phyloP scores from a whole-genome alignment of 2,888 invertebrate species.

The Notodonta ziczac region DNA sequence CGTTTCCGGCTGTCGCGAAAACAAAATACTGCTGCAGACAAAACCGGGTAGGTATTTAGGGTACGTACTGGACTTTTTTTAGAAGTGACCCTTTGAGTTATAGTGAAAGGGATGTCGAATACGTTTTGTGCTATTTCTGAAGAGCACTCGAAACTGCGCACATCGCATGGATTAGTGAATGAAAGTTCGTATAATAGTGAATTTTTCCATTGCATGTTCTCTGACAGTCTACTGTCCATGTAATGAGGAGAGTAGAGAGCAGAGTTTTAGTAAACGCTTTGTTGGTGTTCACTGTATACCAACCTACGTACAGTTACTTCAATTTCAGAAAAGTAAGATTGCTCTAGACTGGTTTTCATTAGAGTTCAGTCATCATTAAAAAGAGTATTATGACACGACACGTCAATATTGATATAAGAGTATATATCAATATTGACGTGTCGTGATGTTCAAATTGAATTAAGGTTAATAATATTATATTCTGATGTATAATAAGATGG shows the following conservation, averaged over 20 bases:
- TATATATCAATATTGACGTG: no score
- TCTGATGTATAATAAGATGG: no score
- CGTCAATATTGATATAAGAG: no score
- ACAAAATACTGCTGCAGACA: conserved; percentile 77
- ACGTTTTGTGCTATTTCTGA: conserved; percentile 3
- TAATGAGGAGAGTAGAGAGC: background rate
- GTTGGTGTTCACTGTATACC: no score
- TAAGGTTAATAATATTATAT: no score
- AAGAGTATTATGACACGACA: no score
- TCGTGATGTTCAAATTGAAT: no score
- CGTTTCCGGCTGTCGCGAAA: conserved; percentile 82
- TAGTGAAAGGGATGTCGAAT: conserved; percentile 14
- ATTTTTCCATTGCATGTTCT: background rate
- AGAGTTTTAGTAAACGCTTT: no score
- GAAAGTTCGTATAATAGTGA: conserved; percentile 2
- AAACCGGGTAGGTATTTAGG: conserved; percentile 48
- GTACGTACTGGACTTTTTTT: conserved; percentile 26
- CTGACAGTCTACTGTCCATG: background rate
- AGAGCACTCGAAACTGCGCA: background rate
- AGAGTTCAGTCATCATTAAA: no score
- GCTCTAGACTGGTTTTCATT: no score
- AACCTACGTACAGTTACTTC: no score
- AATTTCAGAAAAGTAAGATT: no score
- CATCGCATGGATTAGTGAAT: conserved; percentile 1
- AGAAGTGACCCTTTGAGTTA: conserved; percentile 25